Base-by-base conservation (phyloP, 2,888 invertebrate genomes). In the Muscina levida region DNA sequence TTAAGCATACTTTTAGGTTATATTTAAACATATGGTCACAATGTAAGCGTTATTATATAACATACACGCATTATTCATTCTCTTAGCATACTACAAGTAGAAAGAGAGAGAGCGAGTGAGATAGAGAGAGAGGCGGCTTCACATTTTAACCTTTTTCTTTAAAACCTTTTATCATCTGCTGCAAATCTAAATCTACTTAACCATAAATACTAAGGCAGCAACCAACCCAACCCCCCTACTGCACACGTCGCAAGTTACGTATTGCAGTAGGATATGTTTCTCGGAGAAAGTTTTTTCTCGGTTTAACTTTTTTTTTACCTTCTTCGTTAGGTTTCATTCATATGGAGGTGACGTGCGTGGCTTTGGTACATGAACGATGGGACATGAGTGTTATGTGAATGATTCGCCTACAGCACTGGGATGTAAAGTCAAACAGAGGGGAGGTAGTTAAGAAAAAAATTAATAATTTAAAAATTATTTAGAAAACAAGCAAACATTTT, bases 51-150 rank as follows among this genome's bases (percentile, higher is more conserved):
- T 57, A 6, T 59, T 59, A 59, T 59, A 59, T 59, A 59, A 13
- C 6, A n/a, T n/a, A n/a, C n/a, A 59, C 39, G 31, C 59, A 19
- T 39, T 59, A 39, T 19, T 59, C 59, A 62, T 26, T 57, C 48
- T 22, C 31, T n/a, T 66, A 48, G 70, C 31, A 56, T 51, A 71
- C 57, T 67, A 72, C 48, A 17, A 66, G n/a, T n/a, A n/a, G n/a
- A n/a, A n/a, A n/a, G n/a, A n/a, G n/a, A n/a, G n/a, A n/a, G n/a
- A n/a, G n/a, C n/a, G n/a, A n/a, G n/a, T n/a, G n/a, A n/a, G n/a
- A n/a, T n/a, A n/a, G n/a, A n/a, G n/a, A n/a, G n/a, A n/a, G n/a
- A n/a, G n/a, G n/a, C n/a, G 72, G 66, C 48, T 22, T 59, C 13
- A 37, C 17, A 22, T 48, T 56, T 17, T 11, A 42, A 22, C 39